These are phyloP conservation scores for Babyrousa celebensis DNA, from an alignment of 2,797 vertebrate genomes.

Conservation along the genomic window DNA sequence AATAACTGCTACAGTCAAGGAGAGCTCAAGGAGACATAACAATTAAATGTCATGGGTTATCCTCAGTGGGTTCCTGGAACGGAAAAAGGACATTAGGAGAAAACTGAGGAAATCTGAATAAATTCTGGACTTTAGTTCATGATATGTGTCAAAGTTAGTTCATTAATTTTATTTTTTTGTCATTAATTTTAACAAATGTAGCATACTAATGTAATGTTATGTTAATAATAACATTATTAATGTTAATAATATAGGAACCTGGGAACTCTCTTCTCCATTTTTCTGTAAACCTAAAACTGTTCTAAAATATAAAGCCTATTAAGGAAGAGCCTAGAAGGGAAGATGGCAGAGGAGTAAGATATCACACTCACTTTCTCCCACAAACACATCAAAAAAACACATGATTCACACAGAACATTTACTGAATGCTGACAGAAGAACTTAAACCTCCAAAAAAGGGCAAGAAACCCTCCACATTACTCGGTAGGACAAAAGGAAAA, in stretches of 20 bases:
- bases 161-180: too few relatives aligned
- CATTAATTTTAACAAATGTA: slow-evolving; percentile 48
- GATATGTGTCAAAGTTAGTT: background rate
- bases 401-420: too few relatives aligned
- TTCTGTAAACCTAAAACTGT: slow-evolving; percentile 30
- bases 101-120: slow-evolving; percentile 42
- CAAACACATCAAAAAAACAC: too few relatives aligned
- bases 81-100: background rate
- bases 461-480: too few relatives aligned
- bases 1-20: background rate
- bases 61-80: background rate
- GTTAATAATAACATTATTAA: too few relatives aligned
- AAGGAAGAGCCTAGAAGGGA: too few relatives aligned
- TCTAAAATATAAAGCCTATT: slow-evolving; percentile 55
- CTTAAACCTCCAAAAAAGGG: too few relatives aligned
- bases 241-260: background rate
- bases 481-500: too few relatives aligned
- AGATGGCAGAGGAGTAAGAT: too few relatives aligned
- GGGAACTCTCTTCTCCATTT: background rate
- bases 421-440: too few relatives aligned
- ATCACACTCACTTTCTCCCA: too few relatives aligned
- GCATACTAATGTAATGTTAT: background rate
- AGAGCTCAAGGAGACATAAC: background rate
- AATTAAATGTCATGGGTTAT: background rate
- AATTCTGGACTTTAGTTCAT: slow-evolving; percentile 11